Evolutionary conservation across 2,113 vertebrate species (phyloP), one percentile per base, ranked within the genome.

Genomic region (Pygoscelis adeliae): DNA sequence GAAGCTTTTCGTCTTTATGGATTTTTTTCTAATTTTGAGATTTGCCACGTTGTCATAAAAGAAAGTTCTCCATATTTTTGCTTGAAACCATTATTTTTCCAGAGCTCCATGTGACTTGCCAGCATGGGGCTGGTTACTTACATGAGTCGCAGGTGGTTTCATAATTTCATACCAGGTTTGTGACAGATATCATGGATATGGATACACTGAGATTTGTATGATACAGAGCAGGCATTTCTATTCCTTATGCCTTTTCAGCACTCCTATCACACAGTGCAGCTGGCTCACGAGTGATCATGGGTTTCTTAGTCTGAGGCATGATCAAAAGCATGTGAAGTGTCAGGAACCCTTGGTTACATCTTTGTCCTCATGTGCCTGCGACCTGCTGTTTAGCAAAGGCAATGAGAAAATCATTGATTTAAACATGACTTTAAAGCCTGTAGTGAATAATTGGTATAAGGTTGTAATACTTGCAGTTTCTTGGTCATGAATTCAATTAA

Each of bases 401-500:
- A 83, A n/a, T 18, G 63, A 87, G 72, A 74, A 87, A 62, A 73
- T 66, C 4, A 53, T 81, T 83, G 80, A 73, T 56, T 92, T 90
- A 90, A 89, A 73, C 2, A 5, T 7, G 30, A 8, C 86, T 81
- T 92, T 66, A 92, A 94, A 87, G 53, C 62, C 74, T 83, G 42
- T 44, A 63, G 49, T 38, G 72, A 92, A 40, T 81, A 91, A 89
- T 62, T 84, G 55, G 46, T 67, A n/a, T 63, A 49, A 58, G 86
- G 29, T 74, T 81, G 26, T 92, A 94, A 84, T 79, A 63, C 22
- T 59, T 87, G 50, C 42, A 71, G 47, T 62, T 91, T 72, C 44
- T 82, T 78, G 32, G 63, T 94, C 72, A 19, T 92, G 25, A 91
- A 90, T 96, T 95, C 63, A 92, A 92, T 96, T 96, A 96, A 87